Evolutionary conservation across 2,113 vertebrate genomes (phyloP).

Genomic region (Calonectris borealis): DNA sequence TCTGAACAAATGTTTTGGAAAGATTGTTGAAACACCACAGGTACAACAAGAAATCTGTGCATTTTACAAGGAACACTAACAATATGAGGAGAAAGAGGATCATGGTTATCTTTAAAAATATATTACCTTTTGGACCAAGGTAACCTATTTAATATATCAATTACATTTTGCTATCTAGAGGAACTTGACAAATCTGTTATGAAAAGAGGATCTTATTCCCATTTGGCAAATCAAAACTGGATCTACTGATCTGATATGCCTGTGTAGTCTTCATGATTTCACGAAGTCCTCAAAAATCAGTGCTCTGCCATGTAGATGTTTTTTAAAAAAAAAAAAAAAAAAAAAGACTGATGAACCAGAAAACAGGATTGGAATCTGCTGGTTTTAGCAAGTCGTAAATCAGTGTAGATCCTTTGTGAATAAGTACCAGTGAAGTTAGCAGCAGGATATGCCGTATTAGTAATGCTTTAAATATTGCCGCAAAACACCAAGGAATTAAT

Average conservation of each 20-base stretch:
- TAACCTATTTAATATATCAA: not conserved
- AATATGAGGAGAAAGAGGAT: not conserved
- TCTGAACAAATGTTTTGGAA: not conserved
- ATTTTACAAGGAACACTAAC: not conserved
- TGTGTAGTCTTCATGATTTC: rapidly evolving
- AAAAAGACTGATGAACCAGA: not conserved
- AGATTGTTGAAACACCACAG: not conserved
- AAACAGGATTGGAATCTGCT: not conserved
- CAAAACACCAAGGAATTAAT: not conserved
- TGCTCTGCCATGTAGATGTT: not conserved
- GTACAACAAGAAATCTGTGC: not conserved
- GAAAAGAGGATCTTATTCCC: not conserved
- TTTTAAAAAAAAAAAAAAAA: not conserved
- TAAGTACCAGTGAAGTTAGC: not conserved
- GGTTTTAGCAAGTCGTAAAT: not conserved
- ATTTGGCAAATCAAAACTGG: not conserved
- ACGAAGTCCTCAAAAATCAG: not conserved
- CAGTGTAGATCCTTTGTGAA: not conserved
- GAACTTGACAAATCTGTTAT: not conserved
- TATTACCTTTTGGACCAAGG: not conserved
- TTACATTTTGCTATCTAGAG: not conserved
- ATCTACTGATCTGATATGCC: not conserved
- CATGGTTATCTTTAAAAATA: not conserved
- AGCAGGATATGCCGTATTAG: not conserved
- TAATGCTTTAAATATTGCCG: not conserved